Evolutionary conservation across 2,888 invertebrate genomes (phyloP).

Genomic region (Drosophila percnosoma): DNA sequence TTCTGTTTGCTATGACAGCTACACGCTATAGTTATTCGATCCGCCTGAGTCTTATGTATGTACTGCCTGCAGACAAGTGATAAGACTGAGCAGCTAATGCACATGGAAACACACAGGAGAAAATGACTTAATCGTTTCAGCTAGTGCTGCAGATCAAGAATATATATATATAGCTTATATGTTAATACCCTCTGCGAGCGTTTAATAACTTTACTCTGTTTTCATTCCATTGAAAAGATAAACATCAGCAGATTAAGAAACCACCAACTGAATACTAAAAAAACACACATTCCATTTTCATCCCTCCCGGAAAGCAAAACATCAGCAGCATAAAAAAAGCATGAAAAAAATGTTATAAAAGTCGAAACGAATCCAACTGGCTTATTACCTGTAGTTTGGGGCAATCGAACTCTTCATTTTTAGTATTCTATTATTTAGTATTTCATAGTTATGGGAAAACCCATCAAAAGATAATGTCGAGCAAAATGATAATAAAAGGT

Average conservation of each 20-base stretch:
- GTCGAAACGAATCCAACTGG: neutral
- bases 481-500: neutral
- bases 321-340: neutral
- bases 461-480: constrained; percentile 6
- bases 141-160: neutral
- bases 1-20: neutral
- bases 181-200: neutral
- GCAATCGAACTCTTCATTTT: neutral
- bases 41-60: neutral
- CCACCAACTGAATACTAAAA: neutral
- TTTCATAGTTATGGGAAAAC: constrained; percentile 1
- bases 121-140: neutral
- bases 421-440: neutral
- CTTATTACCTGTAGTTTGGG: neutral
- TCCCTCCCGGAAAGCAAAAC: neutral
- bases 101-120: no score
- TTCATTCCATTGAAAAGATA: neutral
- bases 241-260: neutral
- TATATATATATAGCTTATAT: neutral
- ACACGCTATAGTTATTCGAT: neutral
- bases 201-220: neutral
- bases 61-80: neutral
- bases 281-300: neutral
- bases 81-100: neutral
- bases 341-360: neutral